Evolutionary conservation across 2,797 vertebrate species (phyloP).

Genomic region (Hozukius guyotensis): DNA sequence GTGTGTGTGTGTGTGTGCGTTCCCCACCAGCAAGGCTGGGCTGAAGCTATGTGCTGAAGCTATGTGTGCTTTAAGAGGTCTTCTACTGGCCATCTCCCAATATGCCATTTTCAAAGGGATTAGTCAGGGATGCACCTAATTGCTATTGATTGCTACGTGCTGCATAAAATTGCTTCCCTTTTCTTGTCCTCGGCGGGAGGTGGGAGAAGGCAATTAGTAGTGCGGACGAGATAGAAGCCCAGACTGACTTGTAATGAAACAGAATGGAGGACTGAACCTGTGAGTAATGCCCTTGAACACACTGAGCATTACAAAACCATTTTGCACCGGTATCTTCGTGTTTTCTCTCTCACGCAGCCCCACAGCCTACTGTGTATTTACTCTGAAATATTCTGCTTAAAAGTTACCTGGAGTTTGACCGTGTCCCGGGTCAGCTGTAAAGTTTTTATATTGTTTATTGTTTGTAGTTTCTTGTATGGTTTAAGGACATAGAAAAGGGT

Average conservation of each 20-base stretch:
- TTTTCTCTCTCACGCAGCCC: slow-evolving; percentile 11
- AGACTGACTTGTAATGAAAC: slow-evolving; percentile 90
- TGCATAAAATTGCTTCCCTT: slow-evolving; percentile 95
- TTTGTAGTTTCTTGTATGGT: background rate
- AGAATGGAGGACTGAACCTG: slow-evolving; percentile 81
- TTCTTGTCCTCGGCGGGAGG: slow-evolving; percentile 81
- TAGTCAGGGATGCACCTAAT: slow-evolving; percentile 94
- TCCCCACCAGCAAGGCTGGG: background rate
- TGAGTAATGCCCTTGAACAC: slow-evolving; percentile 75
- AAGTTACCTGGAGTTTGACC: background rate
- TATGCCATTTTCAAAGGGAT: slow-evolving; percentile 90
- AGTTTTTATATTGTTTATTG: background rate
- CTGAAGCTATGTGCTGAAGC: slow-evolving; percentile 57
- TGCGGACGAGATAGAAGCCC: slow-evolving; percentile 84
- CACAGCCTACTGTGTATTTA: slow-evolving; percentile 1
- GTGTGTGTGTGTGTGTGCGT: background rate
- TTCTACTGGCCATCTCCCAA: slow-evolving; percentile 81
- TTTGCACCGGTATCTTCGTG: slow-evolving; percentile 17
- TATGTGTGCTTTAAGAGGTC: slow-evolving; percentile 62
- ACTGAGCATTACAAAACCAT: slow-evolving; percentile 53
- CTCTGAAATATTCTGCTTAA: background rate
- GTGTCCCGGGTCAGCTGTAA: background rate
- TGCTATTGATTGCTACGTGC: slow-evolving; percentile 95
- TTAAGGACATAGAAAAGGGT: background rate
- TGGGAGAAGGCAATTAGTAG: slow-evolving; percentile 88